phyloP scores from a whole-genome alignment of 2,113 vertebrate species.

The Tinamus guttatus region DNA sequence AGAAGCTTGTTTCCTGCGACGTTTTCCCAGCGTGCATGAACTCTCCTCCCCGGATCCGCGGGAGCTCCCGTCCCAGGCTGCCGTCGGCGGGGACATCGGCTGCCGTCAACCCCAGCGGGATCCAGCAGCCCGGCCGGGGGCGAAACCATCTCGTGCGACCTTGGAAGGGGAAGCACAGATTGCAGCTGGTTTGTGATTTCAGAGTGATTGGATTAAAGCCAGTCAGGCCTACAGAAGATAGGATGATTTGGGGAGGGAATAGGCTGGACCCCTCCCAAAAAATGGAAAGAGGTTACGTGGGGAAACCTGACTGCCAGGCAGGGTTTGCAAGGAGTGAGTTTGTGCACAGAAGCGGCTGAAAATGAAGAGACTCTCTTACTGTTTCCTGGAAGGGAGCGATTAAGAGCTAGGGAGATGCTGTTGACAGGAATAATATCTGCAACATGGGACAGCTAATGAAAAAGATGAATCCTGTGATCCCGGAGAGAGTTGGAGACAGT shows the following conservation, averaged over 20 bases:
- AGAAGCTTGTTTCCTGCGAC: neutral
- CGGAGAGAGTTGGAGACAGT: neutral
- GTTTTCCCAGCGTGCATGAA: neutral
- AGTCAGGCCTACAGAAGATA: neutral
- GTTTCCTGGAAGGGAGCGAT: neutral
- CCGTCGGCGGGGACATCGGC: neutral
- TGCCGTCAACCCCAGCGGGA: neutral
- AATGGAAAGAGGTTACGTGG: neutral
- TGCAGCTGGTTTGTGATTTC: neutral
- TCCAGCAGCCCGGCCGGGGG: neutral
- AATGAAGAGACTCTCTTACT: neutral
- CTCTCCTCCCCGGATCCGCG: rapidly evolving
- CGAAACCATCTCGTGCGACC: neutral
- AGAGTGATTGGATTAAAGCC: neutral
- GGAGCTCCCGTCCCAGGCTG: neutral
- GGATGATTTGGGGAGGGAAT: neutral
- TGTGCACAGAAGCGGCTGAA: neutral
- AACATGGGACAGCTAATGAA: neutral
- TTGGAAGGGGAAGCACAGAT: neutral
- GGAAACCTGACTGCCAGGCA: neutral
- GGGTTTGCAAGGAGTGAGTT: neutral
- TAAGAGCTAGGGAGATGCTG: neutral
- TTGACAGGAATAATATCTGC: neutral
- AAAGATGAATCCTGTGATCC: neutral
- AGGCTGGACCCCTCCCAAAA: neutral